phyloP scores from a whole-genome alignment of 2,888 invertebrate species.

The Plemyria rubiginata region DNA sequence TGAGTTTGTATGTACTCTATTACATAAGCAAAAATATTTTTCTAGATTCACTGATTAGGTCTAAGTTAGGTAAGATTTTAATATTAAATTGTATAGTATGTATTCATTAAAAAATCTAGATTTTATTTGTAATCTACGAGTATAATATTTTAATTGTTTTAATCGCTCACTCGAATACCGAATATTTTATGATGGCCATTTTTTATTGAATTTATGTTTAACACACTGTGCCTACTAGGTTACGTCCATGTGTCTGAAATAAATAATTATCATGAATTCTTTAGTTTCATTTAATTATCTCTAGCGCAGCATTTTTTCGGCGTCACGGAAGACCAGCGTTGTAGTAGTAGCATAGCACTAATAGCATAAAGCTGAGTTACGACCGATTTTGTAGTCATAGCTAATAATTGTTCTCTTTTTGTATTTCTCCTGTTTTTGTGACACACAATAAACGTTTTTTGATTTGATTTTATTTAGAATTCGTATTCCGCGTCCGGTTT shows the following conservation, averaged over 20 bases:
- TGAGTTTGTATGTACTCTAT: not conserved
- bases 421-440: too few species aligned
- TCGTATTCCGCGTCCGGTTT: not conserved
- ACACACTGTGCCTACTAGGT: slow-evolving; percentile 6
- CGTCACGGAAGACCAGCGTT: too few species aligned
- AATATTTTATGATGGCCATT: slow-evolving; percentile 13
- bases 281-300: not conserved
- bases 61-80: not conserved
- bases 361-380: too few species aligned
- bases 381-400: too few species aligned
- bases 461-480: too few species aligned
- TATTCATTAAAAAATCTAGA: slow-evolving; percentile 1
- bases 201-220: slow-evolving; percentile 3
- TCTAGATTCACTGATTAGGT: slow-evolving; percentile 10
- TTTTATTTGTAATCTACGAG: not conserved
- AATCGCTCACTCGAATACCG: not conserved
- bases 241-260: slow-evolving; percentile 9
- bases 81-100: slow-evolving; percentile 2
- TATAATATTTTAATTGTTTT: not conserved
- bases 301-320: too few species aligned
- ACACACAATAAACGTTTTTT: too few species aligned
- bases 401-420: too few species aligned
- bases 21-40: slow-evolving; percentile 14
- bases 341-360: too few species aligned
- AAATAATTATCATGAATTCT: slow-evolving; percentile 10